phyloP scores from a whole-genome alignment of 2,113 vertebrate species.

The Dromiciops gliroides region DNA sequence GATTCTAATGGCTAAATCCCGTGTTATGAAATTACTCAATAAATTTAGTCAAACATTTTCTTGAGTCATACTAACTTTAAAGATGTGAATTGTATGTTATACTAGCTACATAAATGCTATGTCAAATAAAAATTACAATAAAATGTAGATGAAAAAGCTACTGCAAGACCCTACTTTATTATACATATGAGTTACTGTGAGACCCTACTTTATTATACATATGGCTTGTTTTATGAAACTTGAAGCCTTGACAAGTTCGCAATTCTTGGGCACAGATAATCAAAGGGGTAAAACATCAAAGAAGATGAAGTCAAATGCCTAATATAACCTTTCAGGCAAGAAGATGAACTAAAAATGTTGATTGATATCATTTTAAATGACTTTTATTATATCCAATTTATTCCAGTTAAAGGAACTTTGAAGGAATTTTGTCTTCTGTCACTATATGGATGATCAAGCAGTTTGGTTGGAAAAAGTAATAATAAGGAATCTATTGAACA shows the following conservation, averaged over 20 bases:
- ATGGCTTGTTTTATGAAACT: conserved; percentile 34
- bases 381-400: not conserved
- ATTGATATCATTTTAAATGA: conserved; percentile 36
- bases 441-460: rapidly evolving
- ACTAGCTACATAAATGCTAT: conserved; percentile 9
- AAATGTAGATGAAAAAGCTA: not conserved
- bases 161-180: conserved; percentile 27
- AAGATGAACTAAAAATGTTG: conserved; percentile 40
- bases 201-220: conserved; percentile 8
- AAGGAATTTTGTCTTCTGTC: conserved; percentile 43
- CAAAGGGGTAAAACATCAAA: conserved; percentile 59
- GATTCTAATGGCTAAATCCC: not conserved
- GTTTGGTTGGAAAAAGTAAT: not conserved
- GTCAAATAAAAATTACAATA: conserved; percentile 22
- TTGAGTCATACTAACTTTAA: conserved; percentile 36
- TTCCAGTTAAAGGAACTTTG: conserved; percentile 19
- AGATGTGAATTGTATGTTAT: not conserved
- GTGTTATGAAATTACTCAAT: conserved; percentile 1
- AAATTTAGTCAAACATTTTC: conserved; percentile 56
- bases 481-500: not conserved
- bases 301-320: conserved; percentile 39
- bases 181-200: conserved; percentile 30
- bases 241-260: not conserved
- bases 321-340: conserved; percentile 42
- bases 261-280: conserved; percentile 41